phyloP scores from a whole-genome alignment of 2,888 invertebrate genomes.

The Tuta absoluta region DNA sequence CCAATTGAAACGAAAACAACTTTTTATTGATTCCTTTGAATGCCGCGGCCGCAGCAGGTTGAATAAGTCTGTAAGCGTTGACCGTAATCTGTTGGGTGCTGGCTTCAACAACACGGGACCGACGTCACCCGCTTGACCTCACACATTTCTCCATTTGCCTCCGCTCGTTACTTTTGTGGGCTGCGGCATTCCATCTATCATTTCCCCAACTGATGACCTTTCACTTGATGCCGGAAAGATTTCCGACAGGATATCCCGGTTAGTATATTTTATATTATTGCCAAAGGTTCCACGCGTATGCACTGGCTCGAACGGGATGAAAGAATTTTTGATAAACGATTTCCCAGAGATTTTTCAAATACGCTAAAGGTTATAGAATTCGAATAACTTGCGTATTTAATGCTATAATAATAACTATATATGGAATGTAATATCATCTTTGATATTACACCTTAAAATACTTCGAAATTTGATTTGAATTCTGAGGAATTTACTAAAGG shows the following conservation, averaged over 20 bases:
- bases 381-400: neutral
- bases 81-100: constrained; percentile 66
- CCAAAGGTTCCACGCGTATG: constrained; percentile 5
- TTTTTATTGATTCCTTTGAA: constrained; percentile 58
- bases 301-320: constrained; percentile 4
- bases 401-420: neutral
- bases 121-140: constrained; percentile 65
- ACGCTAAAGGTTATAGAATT: neutral
- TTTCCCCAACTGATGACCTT: constrained; percentile 60
- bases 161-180: constrained; percentile 65
- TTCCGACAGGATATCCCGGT: constrained; percentile 47
- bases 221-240: constrained; percentile 52
- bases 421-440: too few relatives aligned
- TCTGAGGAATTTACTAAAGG: neutral
- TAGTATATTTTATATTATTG: constrained; percentile 39
- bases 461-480: neutral
- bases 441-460: neutral
- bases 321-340: constrained; percentile 14
- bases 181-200: constrained; percentile 67
- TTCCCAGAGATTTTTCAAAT: neutral
- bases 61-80: constrained; percentile 64
- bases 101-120: constrained; percentile 60
- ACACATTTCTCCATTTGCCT: constrained; percentile 61
- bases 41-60: constrained; percentile 52
- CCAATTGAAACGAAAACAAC: constrained; percentile 58